Evolutionary conservation across 2,113 vertebrate species (phyloP).

Genomic region (Rhombomys opimus): DNA sequence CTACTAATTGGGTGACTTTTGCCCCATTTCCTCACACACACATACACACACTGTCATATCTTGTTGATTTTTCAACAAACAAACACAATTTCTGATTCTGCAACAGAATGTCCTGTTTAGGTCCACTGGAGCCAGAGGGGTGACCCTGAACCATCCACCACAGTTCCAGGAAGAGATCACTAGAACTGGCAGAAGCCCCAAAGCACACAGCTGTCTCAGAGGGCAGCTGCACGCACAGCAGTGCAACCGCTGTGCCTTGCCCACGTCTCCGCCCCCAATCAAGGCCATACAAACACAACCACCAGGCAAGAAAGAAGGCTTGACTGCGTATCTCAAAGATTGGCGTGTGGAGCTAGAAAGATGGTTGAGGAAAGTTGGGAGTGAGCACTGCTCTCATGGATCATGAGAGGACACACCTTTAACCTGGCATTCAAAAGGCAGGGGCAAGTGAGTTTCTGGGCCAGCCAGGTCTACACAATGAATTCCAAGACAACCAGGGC

Average conservation of each 20-base stretch:
- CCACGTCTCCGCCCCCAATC: neutral
- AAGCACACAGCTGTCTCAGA: neutral
- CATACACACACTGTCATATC: neutral
- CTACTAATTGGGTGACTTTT: neutral
- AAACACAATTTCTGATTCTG: slow-evolving; percentile 16
- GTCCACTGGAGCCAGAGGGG: neutral
- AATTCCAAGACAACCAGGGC: neutral
- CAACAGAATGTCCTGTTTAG: slow-evolving; percentile 54
- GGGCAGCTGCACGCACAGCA: neutral
- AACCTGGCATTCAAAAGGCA: neutral
- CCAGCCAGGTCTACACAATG: neutral
- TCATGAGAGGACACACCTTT: neutral
- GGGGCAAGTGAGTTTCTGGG: neutral
- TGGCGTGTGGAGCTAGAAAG: neutral
- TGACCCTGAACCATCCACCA: slow-evolving; percentile 12
- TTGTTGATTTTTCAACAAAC: slow-evolving; percentile 51
- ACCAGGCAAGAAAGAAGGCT: neutral
- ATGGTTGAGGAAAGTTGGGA: neutral
- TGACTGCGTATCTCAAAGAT: neutral
- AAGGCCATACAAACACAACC: neutral
- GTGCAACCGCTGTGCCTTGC: rapidly evolving
- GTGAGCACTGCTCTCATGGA: no score
- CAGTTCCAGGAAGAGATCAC: slow-evolving; percentile 56
- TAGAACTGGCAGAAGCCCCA: neutral
- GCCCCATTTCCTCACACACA: neutral